A percentile compares a stretch with the other conserved stretches of the same genome.
Evolutionary conservation across 2,888 invertebrate genomes (phyloP).

Genomic region (Caenorhabditis macrosperma): DNA sequence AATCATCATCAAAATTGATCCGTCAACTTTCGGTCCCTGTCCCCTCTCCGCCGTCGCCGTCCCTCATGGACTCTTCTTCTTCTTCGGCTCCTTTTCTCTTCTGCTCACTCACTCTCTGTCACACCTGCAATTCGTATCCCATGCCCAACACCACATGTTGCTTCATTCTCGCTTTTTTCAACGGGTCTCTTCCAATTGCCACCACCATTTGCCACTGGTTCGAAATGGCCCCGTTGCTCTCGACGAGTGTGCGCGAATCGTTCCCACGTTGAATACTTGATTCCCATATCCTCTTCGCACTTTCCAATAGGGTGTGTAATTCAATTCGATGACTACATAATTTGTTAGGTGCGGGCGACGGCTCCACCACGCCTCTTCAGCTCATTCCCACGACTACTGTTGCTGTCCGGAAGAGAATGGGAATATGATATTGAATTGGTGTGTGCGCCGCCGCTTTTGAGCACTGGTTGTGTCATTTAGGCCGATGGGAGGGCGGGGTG

Average conservation of each 20-base stretch:
- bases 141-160: slow-evolving; percentile 51
- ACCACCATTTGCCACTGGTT: neutral
- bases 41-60: slow-evolving; percentile 17
- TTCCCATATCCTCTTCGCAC: slow-evolving; percentile 2
- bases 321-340: slow-evolving; percentile 49
- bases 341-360: slow-evolving; percentile 24
- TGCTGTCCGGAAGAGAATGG: slow-evolving; percentile 15
- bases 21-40: slow-evolving; percentile 28
- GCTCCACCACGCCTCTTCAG: neutral
- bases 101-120: slow-evolving; percentile 34
- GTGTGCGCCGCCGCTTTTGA: neutral
- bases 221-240: neutral
- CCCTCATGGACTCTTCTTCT: slow-evolving; percentile 32
- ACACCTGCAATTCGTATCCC: slow-evolving; percentile 51
- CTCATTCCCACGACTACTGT: slow-evolving; percentile 43
- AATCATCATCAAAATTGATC: slow-evolving; percentile 54
- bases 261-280: slow-evolving; percentile 30
- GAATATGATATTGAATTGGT: slow-evolving; percentile 55
- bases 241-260: neutral
- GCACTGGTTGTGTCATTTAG: slow-evolving; percentile 56
- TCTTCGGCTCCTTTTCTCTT: slow-evolving; percentile 24
- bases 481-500: slow-evolving; percentile 30
- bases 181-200: slow-evolving; percentile 23
- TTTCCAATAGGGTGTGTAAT: slow-evolving; percentile 23
- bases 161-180: slow-evolving; percentile 26